These are phyloP conservation scores for Paralichthys olivaceus DNA, from an alignment of 2,113 vertebrate genomes.

Conservation along the genomic window DNA sequence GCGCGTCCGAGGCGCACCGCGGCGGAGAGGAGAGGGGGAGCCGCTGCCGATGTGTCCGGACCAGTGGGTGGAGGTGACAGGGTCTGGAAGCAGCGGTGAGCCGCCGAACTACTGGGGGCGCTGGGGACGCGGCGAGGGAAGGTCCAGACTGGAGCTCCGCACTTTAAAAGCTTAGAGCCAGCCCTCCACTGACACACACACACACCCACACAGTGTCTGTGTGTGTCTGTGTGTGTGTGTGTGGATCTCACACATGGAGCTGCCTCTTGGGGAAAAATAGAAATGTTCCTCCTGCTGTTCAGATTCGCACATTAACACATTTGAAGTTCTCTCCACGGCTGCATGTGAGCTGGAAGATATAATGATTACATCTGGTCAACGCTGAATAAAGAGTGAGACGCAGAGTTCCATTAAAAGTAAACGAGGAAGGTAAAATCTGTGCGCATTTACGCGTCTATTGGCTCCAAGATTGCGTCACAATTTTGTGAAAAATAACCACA, in stretches of 20 bases:
- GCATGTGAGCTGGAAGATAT: too few species aligned
- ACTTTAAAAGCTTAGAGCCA: constrained; percentile 38
- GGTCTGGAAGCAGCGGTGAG: constrained; percentile 58
- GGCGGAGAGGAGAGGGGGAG: neutral
- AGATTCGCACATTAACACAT: neutral
- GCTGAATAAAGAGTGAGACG: too few species aligned
- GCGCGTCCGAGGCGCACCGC: constrained; percentile 52
- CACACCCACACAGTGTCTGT: neutral
- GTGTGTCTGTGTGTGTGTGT: too few species aligned
- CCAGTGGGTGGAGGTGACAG: constrained; percentile 45
- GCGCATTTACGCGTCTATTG: too few species aligned
- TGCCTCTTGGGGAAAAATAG: neutral
- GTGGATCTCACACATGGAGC: constrained; percentile 1
- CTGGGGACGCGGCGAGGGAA: constrained; percentile 47
- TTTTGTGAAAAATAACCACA: too few species aligned
- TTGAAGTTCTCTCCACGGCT: neutral
- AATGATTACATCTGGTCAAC: too few species aligned
- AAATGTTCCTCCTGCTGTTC: constrained; percentile 3
- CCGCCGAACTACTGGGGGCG: constrained; percentile 15
- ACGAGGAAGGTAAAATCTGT: too few species aligned
- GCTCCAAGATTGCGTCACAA: too few species aligned
- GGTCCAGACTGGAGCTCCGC: constrained; percentile 60
- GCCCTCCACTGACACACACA: constrained; percentile 19
- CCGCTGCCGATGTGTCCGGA: constrained; percentile 46
- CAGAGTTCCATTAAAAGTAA: too few species aligned